Conservation (phyloP, 2,113 vertebrate species). For the Syngnathus typhle region DNA sequence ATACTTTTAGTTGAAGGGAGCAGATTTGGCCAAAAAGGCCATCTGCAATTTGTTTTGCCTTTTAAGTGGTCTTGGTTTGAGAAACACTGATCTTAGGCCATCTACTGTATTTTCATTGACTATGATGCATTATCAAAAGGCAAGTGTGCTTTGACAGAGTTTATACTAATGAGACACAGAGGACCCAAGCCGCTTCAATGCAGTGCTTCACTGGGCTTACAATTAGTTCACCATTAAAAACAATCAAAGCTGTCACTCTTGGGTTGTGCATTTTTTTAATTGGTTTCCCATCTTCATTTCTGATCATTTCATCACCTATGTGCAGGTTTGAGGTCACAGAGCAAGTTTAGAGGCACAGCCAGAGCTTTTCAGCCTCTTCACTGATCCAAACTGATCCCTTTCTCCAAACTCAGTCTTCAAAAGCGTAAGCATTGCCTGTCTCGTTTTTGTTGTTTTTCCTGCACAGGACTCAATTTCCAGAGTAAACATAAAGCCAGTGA, state of each 20-base stretch:
- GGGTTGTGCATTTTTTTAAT: background rate
- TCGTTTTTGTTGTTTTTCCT: constrained; percentile 10
- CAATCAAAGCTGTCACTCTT: background rate
- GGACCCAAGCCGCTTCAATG: background rate
- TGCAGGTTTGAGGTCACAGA: constrained; percentile 6
- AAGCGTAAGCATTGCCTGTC: background rate
- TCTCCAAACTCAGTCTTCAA: constrained; percentile 3
- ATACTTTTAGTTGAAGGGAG: background rate
- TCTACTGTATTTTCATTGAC: background rate
- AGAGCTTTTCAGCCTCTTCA: background rate
- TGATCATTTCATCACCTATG: constrained; percentile 35
- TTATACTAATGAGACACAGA: background rate
- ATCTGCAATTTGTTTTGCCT: background rate
- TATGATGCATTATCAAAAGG: background rate
- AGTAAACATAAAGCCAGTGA: constrained; percentile 18
- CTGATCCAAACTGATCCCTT: constrained; percentile 4
- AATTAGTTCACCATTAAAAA: background rate
- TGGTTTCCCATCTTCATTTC: constrained; percentile 10
- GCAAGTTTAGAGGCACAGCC: constrained; percentile 11
- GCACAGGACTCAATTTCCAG: constrained; percentile 6
- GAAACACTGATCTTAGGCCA: background rate
- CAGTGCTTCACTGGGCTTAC: background rate
- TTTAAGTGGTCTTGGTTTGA: background rate
- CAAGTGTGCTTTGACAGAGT: background rate
- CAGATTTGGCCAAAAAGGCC: background rate